phyloP scores from a whole-genome alignment of 2,797 vertebrate species.

The Crenichthys baileyi region DNA sequence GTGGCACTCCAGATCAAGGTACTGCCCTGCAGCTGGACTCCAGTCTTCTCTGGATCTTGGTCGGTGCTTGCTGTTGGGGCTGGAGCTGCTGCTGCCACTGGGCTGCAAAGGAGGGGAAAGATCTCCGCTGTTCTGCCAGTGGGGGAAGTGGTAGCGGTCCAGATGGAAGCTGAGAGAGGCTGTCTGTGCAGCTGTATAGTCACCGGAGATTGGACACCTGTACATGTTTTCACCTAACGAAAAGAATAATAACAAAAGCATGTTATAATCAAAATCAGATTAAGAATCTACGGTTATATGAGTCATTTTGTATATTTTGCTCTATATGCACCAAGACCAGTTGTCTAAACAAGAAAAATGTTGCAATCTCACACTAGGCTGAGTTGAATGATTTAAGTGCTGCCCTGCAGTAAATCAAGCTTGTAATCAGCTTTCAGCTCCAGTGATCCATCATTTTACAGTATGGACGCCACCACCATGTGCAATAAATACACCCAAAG shows the following conservation, averaged over 20 bases:
- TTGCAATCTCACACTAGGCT: constrained; percentile 95
- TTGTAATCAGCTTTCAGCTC: constrained; percentile 99
- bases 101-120: constrained; percentile 79
- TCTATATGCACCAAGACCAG: constrained; percentile 81
- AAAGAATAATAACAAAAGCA: constrained; percentile 59
- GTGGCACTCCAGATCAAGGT: constrained; percentile 82
- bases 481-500: constrained; percentile 82
- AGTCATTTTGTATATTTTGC: constrained; percentile 57
- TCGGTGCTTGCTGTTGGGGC: constrained; percentile 60
- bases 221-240: constrained; percentile 92
- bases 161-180: constrained; percentile 90
- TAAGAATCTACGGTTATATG: constrained; percentile 46
- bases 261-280: constrained; percentile 53
- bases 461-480: constrained; percentile 80
- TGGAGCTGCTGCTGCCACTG: constrained; percentile 67
- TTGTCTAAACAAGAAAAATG: constrained; percentile 95
- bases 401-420: constrained; percentile 99
- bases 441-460: constrained; percentile 96
- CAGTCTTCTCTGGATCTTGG: constrained; percentile 82
- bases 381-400: constrained; percentile 99
- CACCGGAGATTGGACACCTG: constrained; percentile 89
- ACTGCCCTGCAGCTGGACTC: constrained; percentile 82
- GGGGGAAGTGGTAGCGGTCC: constrained; percentile 88
- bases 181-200: constrained; percentile 88
- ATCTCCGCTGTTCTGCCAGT: constrained; percentile 86